These are phyloP conservation scores for Lepidocyrtinus sp. DNA, from an alignment of 2,888 invertebrate genomes.

Conservation along the genomic window DNA sequence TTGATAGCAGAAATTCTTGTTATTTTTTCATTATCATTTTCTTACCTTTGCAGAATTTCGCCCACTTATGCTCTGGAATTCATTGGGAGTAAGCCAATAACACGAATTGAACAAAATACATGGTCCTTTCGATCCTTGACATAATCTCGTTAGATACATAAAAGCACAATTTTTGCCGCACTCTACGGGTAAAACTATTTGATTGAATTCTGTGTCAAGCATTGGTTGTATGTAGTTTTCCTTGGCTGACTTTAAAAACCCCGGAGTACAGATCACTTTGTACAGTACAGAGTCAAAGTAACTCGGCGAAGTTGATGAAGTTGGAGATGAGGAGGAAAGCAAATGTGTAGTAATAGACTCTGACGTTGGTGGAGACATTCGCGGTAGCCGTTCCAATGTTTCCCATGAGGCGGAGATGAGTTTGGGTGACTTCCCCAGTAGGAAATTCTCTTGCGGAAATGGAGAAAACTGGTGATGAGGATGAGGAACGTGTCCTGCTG, in stretches of 20 bases:
- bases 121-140: slow-evolving; percentile 73
- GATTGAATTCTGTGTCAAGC: slow-evolving; percentile 57
- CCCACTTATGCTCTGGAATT: slow-evolving; percentile 74
- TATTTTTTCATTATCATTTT: too few species aligned
- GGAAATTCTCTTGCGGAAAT: slow-evolving; percentile 29
- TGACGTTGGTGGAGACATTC: slow-evolving; percentile 60
- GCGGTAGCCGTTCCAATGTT: slow-evolving; percentile 49
- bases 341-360: slow-evolving; percentile 62
- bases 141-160: slow-evolving; percentile 72
- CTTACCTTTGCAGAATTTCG: slow-evolving; percentile 74
- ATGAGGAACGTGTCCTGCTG: background rate
- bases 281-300: slow-evolving; percentile 37
- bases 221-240: slow-evolving; percentile 65
- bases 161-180: slow-evolving; percentile 68
- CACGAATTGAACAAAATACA: slow-evolving; percentile 72
- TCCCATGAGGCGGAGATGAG: slow-evolving; percentile 52
- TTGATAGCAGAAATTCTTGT: too few species aligned
- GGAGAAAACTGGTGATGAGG: slow-evolving; percentile 36
- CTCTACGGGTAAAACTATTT: slow-evolving; percentile 66
- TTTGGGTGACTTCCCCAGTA: slow-evolving; percentile 41
- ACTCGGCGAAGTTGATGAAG: slow-evolving; percentile 19
- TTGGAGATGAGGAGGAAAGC: slow-evolving; percentile 23
- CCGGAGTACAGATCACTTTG: slow-evolving; percentile 55
- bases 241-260: slow-evolving; percentile 59
- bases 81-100: slow-evolving; percentile 74